phyloP scores from a whole-genome alignment of 2,797 vertebrate genomes.

The Fringilla coelebs region DNA sequence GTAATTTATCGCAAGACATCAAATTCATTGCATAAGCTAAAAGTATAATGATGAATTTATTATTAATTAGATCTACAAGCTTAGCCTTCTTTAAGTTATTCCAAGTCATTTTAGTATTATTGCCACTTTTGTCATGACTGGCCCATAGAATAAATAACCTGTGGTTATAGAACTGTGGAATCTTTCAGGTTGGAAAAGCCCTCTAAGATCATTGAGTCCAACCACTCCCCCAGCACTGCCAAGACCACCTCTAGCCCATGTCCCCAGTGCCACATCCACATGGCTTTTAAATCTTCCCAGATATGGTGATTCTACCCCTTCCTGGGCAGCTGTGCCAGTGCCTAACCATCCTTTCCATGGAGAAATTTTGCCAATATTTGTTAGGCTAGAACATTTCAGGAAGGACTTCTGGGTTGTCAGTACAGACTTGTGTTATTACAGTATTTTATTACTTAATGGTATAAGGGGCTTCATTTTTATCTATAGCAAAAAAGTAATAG shows the following conservation, averaged over 20 bases:
- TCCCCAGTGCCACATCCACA: background rate
- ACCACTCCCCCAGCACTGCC: background rate
- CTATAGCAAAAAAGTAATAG: background rate
- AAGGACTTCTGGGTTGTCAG: background rate
- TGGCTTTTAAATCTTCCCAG: background rate
- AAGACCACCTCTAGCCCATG: background rate
- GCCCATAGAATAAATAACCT: background rate
- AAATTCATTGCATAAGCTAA: background rate
- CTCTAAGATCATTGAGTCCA: background rate
- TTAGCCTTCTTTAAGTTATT: background rate
- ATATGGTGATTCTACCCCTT: accelerated
- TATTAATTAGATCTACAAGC: background rate
- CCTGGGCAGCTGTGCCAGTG: background rate
- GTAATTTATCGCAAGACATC: background rate
- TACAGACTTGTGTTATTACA: background rate
- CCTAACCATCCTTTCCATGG: background rate
- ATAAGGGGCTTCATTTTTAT: background rate
- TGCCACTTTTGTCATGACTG: background rate
- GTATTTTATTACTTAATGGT: background rate
- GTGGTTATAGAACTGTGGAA: background rate
- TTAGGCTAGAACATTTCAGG: background rate
- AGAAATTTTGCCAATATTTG: background rate
- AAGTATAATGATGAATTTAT: background rate
- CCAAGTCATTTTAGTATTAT: background rate
- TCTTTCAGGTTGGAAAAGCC: background rate